Base-by-base conservation (phyloP, 2,113 vertebrate species). In the Natator depressus region DNA sequence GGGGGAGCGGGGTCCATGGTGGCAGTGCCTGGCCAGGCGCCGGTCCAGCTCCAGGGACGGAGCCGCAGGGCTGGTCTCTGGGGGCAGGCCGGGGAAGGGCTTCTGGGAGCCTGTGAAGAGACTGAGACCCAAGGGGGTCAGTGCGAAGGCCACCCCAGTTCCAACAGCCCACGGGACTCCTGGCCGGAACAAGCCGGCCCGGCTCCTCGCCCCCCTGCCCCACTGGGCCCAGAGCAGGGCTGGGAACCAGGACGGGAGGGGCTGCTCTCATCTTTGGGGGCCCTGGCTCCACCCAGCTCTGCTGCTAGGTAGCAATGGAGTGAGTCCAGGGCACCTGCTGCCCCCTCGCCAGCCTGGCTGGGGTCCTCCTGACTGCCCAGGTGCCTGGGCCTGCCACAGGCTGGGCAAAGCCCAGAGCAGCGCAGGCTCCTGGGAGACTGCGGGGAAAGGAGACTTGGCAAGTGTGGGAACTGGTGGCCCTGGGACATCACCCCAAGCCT, bases 21-120 rank as follows among this genome's bases (percentile, higher is more conserved):
- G 98, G 95, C 99, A 99, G 90, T 97, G 98, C 4, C 84, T 82
- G 4, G 94, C 94, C 1, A 97, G 92, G 0, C 95, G 96, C 0
- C 86, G 95, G 46, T 98, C 98, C 91, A 99, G 96, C 98, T 98
- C 98, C 8, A 98, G 98, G 91, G 97, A 98, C 0, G 93, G 83
- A 0, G 95, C 86, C 80, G 96, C 51, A 1, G 94, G 96, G 1
- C 98, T 98, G 4, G 98, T 98, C 88, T 98, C 98, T 1, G 98
- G 94, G 0, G 96, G 95, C 14, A 97, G 95, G 69, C 84, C 97
- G 2, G 98, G 95, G 38, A 90, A 97, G 9, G 97, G 59, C 4
- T 98, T 98, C 91, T 91, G 97, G 54, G 98, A 91, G n/a, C 98
- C 98, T 89, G 98, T 90, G 47, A 98, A 98, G 29, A 98, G 89